Evolutionary conservation across 2,113 vertebrate species (phyloP).

Genomic region (Eretmochelys imbricata): DNA sequence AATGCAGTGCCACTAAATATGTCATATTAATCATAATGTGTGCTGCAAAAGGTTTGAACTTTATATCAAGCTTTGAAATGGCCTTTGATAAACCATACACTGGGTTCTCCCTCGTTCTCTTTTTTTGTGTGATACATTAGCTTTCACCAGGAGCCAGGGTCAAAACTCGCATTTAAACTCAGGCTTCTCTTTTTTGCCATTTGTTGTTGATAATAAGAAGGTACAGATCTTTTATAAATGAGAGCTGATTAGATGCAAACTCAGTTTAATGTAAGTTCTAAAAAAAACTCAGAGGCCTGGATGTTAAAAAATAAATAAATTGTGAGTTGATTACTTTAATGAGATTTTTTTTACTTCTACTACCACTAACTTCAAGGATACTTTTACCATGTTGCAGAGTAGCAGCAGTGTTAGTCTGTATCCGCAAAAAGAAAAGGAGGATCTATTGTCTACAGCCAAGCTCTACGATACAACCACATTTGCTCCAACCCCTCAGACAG

Average conservation of each 20-base stretch:
- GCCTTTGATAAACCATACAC: constrained; percentile 63
- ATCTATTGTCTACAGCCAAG: no score
- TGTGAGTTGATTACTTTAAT: constrained; percentile 2
- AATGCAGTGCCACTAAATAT: constrained; percentile 67
- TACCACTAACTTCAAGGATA: constrained; percentile 19
- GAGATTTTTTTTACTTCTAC: background rate
- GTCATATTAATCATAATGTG: constrained; percentile 71
- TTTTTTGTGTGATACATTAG: background rate
- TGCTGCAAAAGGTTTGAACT: constrained; percentile 49
- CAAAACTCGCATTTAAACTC: constrained; percentile 56
- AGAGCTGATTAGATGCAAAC: constrained; percentile 1
- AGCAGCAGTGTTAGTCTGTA: no score
- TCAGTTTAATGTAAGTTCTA: constrained; percentile 29
- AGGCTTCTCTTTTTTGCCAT: constrained; percentile 12
- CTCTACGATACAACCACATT: no score
- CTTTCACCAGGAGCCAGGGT: constrained; percentile 42
- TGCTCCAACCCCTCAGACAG: no score
- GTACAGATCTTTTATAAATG: background rate
- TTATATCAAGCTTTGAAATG: constrained; percentile 57
- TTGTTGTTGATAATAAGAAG: constrained; percentile 30
- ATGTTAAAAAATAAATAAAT: background rate
- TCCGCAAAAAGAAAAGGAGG: no score
- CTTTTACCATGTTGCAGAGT: background rate
- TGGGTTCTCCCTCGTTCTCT: background rate
- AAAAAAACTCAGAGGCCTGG: background rate